Percentiles rank a stretch among this genome's conserved stretches.
These are phyloP conservation scores for Varanus komodoensis DNA, from an alignment of 2,113 vertebrate genomes.

Conservation along the genomic window DNA sequence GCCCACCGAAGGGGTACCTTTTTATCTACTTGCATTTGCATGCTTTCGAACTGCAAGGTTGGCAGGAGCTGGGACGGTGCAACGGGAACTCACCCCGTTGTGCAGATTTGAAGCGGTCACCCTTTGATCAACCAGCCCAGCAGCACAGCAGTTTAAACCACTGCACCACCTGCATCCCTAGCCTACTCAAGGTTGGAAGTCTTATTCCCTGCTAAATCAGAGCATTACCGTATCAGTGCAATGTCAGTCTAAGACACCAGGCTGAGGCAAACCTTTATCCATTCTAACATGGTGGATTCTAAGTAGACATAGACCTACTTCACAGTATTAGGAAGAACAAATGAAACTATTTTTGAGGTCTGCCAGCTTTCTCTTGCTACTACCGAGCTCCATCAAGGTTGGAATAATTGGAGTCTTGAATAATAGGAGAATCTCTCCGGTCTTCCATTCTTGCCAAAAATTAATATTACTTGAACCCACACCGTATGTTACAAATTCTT, in stretches of 20 bases:
- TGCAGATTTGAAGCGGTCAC: too few species aligned
- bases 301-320: neutral
- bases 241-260: too few species aligned
- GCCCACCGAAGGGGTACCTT: too few species aligned
- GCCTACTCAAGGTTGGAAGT: neutral
- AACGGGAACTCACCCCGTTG: too few species aligned
- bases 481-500: neutral
- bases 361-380: neutral
- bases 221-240: neutral
- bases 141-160: too few species aligned
- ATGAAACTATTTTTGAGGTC: neutral
- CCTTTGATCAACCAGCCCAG: too few species aligned
- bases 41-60: too few species aligned
- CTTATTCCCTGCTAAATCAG: neutral
- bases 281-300: too few species aligned
- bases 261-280: too few species aligned
- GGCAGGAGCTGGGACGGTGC: too few species aligned
- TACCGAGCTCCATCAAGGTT: neutral
- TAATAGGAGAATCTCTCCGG: neutral
- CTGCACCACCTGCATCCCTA: too few species aligned
- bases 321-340: neutral
- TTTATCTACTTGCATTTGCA: too few species aligned
- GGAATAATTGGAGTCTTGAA: neutral
- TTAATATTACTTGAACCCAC: neutral
- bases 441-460: neutral